Percentiles rank a stretch among this genome's conserved stretches.
These are phyloP conservation scores for Tapera naevia DNA, from an alignment of 2,797 vertebrate genomes.

Conservation along the genomic window DNA sequence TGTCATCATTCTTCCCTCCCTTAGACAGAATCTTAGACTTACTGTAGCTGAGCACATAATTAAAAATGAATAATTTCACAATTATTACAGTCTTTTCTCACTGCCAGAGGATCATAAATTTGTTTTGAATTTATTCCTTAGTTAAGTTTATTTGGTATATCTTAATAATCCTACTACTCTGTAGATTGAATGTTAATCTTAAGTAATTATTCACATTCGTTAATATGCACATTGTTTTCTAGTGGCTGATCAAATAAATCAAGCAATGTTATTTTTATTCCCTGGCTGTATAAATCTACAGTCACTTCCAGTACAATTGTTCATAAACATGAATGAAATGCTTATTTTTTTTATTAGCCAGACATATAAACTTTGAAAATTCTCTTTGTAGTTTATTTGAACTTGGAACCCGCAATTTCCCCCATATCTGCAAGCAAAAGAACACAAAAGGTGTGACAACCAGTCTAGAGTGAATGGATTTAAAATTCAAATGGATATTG, in stretches of 20 bases:
- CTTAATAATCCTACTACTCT: slow-evolving; percentile 15
- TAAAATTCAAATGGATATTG: not conserved
- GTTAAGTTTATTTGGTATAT: slow-evolving; percentile 36
- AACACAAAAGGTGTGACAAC: not conserved
- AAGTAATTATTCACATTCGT: slow-evolving; percentile 22
- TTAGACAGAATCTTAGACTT: slow-evolving; percentile 17
- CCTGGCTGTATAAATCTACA: slow-evolving; percentile 7
- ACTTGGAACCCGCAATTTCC: not conserved
- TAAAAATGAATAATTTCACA: slow-evolving; percentile 54
- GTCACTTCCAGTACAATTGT: not conserved
- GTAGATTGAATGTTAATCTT: slow-evolving; percentile 17
- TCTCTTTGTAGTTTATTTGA: not conserved
- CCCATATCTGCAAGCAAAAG: not conserved
- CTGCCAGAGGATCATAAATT: not conserved
- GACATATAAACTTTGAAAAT: not conserved
- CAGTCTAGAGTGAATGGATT: not conserved
- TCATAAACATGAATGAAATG: not conserved
- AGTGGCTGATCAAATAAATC: slow-evolving; percentile 13
- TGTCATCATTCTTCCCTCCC: not conserved
- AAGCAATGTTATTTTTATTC: slow-evolving; percentile 13
- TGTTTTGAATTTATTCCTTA: slow-evolving; percentile 34
- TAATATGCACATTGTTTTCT: slow-evolving; percentile 32
- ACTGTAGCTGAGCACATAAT: not conserved
- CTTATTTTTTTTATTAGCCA: not conserved
- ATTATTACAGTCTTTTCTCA: slow-evolving; percentile 23